A percentile compares a stretch with the other conserved stretches of the same genome.
phyloP scores from a whole-genome alignment of 2,888 invertebrate genomes.

The Tetragonisca angustula region DNA sequence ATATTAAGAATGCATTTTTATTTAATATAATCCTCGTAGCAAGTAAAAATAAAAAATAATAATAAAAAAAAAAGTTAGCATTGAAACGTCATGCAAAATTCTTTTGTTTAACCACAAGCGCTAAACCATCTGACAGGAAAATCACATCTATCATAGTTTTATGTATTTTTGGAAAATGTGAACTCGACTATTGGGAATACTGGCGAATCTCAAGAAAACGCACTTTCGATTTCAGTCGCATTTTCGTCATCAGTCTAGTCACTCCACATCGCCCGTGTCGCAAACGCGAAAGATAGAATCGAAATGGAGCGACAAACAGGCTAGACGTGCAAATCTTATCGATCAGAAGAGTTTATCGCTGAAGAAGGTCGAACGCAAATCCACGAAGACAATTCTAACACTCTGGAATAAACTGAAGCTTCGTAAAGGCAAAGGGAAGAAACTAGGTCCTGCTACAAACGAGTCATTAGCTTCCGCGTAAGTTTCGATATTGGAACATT shows the following conservation, averaged over 20 bases:
- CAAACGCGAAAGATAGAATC: slow-evolving; percentile 22
- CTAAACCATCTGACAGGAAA: slow-evolving; percentile 2
- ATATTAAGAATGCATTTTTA: neutral
- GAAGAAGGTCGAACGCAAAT: slow-evolving; percentile 51
- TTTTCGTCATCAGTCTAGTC: slow-evolving; percentile 48
- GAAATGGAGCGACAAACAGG: slow-evolving; percentile 46
- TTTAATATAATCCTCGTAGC: neutral
- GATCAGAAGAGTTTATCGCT: slow-evolving; percentile 45
- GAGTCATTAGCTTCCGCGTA: slow-evolving; percentile 49
- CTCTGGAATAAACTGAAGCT: slow-evolving; percentile 67
- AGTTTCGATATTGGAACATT: neutral
- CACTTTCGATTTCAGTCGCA: slow-evolving; percentile 44
- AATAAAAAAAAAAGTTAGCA: slow-evolving; percentile 8
- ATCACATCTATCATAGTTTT: neutral
- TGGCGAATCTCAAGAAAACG: slow-evolving; percentile 64
- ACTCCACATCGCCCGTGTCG: slow-evolving; percentile 24
- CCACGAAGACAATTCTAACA: slow-evolving; percentile 61
- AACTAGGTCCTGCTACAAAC: slow-evolving; percentile 26
- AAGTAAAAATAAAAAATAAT: neutral
- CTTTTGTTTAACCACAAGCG: slow-evolving; percentile 46
- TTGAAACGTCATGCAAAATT: slow-evolving; percentile 13
- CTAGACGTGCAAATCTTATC: slow-evolving; percentile 45
- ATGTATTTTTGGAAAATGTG: slow-evolving; percentile 58
- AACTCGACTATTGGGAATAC: slow-evolving; percentile 55
- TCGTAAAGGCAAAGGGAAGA: slow-evolving; percentile 41